Conservation (phyloP, 2,888 invertebrate species). For the Synanthedon tipuliformis region DNA sequence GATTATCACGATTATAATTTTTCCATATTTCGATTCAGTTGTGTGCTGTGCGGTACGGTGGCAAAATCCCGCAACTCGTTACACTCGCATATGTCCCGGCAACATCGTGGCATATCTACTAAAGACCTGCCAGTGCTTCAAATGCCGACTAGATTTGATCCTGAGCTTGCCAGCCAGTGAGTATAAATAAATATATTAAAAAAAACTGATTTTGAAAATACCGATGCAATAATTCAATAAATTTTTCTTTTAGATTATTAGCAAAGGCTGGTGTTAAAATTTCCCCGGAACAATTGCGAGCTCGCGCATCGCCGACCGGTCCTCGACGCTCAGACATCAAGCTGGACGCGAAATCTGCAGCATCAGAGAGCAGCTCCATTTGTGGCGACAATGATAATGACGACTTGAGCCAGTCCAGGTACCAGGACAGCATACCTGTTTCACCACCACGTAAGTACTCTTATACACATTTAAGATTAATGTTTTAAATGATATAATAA, state of each 20-base stretch:
- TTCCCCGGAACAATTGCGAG: conserved; percentile 83
- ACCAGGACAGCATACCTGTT: conserved; percentile 62
- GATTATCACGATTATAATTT: no score
- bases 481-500: background rate
- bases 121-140: conserved; percentile 92
- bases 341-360: conserved; percentile 81
- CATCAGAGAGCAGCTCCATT: conserved; percentile 78
- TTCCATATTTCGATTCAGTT: conserved; percentile 50
- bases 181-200: conserved; percentile 13
- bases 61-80: conserved; percentile 92
- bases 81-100: conserved; percentile 94
- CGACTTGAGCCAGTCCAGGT: conserved; percentile 79
- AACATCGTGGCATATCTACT: conserved; percentile 92
- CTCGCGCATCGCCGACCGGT: conserved; percentile 88
- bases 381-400: conserved; percentile 87
- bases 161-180: conserved; percentile 85
- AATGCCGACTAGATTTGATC: conserved; percentile 93
- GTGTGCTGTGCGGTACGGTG: conserved; percentile 91
- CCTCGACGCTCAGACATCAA: conserved; percentile 82
- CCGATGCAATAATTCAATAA: background rate
- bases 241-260: conserved; percentile 67
- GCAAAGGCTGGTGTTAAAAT: conserved; percentile 92
- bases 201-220: background rate
- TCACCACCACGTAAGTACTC: conserved; percentile 72
- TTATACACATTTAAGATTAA: background rate